Evolutionary conservation across 2,888 invertebrate species (phyloP).

Genomic region (Synanthedon formicaeformis): DNA sequence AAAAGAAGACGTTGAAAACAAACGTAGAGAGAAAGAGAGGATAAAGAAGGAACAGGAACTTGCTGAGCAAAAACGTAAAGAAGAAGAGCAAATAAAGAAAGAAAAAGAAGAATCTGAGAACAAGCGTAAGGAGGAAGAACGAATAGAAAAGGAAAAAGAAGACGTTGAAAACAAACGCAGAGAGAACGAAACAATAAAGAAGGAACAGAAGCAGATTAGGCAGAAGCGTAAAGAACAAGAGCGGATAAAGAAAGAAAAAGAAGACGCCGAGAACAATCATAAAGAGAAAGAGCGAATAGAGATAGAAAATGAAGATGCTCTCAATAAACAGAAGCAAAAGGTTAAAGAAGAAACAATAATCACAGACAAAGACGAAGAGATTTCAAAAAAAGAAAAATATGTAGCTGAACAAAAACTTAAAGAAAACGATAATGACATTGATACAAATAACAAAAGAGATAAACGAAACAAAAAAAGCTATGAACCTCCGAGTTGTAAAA

Average conservation of each 20-base stretch:
- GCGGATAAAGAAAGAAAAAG: slow-evolving; percentile 3
- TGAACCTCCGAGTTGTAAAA: neutral
- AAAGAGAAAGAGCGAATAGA: neutral
- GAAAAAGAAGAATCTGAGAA: slow-evolving; percentile 9
- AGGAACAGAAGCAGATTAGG: slow-evolving; percentile 2
- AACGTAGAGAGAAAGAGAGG: slow-evolving; percentile 8
- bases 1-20: slow-evolving; percentile 7
- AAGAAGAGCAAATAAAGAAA: neutral
- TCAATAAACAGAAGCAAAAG: neutral
- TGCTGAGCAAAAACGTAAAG: slow-evolving; percentile 4
- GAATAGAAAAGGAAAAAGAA: slow-evolving; percentile 9
- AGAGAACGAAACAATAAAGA: slow-evolving; percentile 11
- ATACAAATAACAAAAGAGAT: too few relatives aligned
- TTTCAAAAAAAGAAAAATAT: slow-evolving; percentile 5
- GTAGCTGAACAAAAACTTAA: slow-evolving; percentile 5
- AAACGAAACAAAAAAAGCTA: slow-evolving; percentile 1
- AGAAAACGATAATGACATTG: neutral
- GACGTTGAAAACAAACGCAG: slow-evolving; percentile 7
- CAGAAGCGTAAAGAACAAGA: slow-evolving; percentile 5
- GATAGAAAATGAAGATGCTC: slow-evolving; percentile 5
- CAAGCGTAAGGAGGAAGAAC: neutral
- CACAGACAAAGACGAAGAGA: neutral
- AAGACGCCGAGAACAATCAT: neutral
- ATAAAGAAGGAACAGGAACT: slow-evolving; percentile 9
- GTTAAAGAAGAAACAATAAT: neutral